These are phyloP conservation scores for Drosophila insularis DNA, from an alignment of 1,140 invertebrate genomes.

Conservation along the genomic window DNA sequence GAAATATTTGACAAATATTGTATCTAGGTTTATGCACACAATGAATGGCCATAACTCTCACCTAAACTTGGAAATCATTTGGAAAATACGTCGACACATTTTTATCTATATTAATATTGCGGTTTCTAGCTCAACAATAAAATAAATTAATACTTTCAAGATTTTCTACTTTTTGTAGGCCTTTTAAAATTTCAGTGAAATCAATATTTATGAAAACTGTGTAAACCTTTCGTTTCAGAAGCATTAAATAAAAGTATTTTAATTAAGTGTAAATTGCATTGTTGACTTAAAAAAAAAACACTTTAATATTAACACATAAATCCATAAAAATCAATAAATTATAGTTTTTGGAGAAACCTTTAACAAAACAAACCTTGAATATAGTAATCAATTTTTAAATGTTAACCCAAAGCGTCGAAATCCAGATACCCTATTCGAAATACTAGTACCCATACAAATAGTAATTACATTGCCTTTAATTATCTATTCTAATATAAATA, in stretches of 20 bases:
- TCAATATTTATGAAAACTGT: too few relatives aligned
- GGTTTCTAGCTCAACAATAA: too few relatives aligned
- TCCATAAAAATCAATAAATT: not conserved
- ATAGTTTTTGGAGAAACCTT: not conserved
- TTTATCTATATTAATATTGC: too few relatives aligned
- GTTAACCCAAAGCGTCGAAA: not conserved
- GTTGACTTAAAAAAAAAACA: not conserved
- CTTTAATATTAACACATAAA: not conserved
- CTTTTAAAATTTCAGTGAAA: too few relatives aligned
- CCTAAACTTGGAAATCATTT: not conserved
- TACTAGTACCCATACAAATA: too few relatives aligned
- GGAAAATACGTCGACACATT: not conserved
- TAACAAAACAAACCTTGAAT: slow-evolving; percentile 5
- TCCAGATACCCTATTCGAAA: not conserved
- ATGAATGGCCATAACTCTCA: slow-evolving; percentile 3
- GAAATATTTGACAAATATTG: slow-evolving; percentile 5
- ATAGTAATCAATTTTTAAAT: not conserved
- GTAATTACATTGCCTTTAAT: too few relatives aligned
- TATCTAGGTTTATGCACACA: not conserved
- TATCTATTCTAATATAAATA: too few relatives aligned
- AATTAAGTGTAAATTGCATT: too few relatives aligned
- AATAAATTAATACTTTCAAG: too few relatives aligned
- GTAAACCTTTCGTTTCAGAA: too few relatives aligned
- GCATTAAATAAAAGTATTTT: too few relatives aligned
- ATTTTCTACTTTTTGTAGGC: too few relatives aligned